Conservation (phyloP, 2,888 invertebrate genomes). For the Noctua pronuba region DNA sequence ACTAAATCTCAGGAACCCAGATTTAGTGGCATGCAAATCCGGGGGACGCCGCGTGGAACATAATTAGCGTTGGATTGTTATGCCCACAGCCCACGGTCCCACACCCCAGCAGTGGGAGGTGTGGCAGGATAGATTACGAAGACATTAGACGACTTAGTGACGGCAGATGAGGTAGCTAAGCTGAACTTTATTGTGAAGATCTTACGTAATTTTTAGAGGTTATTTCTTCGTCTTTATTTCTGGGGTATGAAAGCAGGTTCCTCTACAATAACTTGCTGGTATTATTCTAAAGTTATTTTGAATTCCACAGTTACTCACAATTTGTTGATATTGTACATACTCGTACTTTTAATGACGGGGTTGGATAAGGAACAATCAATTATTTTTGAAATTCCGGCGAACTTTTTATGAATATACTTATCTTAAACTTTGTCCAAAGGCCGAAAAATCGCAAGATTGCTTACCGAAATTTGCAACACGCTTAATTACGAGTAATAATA, state of each 20-base stretch:
- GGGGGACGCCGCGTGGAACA: constrained; percentile 67
- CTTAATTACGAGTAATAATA: not conserved
- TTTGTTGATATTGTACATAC: not conserved
- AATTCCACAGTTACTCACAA: not conserved
- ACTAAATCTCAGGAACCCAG: constrained; percentile 74
- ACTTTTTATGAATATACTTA: not conserved
- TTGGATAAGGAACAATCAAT: not conserved
- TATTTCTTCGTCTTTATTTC: not conserved
- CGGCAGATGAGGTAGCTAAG: constrained; percentile 46
- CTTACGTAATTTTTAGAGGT: constrained; percentile 11
- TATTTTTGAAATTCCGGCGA: not conserved
- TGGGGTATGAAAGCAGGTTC: not conserved
- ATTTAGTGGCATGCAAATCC: constrained; percentile 80
- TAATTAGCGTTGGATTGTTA: constrained; percentile 76
- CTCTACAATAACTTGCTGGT: not conserved
- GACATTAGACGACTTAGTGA: constrained; percentile 67
- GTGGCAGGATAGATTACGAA: constrained; percentile 64
- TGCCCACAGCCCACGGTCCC: constrained; percentile 58
- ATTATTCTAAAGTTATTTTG: too few relatives aligned
- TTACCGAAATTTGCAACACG: not conserved
- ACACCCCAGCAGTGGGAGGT: constrained; percentile 55
- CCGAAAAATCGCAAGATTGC: not conserved
- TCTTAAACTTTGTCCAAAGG: not conserved
- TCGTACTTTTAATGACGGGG: not conserved
- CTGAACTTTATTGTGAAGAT: constrained; percentile 54